Evolutionary conservation across 53 echinoderm and acorn worm genomes (phyloP).

Genomic region (Patiria pectinifera): DNA sequence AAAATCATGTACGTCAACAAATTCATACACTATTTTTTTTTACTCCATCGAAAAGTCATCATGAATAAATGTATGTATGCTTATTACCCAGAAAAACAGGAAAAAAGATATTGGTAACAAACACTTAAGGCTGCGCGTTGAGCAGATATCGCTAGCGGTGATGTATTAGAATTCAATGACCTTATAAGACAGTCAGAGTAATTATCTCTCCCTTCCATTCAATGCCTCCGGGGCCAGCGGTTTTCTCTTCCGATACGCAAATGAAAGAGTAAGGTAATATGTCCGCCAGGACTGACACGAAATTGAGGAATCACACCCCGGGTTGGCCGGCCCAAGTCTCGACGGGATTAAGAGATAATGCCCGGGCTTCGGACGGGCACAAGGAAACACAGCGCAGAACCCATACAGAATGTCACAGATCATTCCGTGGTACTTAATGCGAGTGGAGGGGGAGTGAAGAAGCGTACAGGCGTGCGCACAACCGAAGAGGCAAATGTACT

Average conservation of each 20-base stretch:
- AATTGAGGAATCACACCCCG: constrained; percentile 70
- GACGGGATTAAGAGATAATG: constrained; percentile 61
- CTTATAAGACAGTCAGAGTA: constrained; percentile 64
- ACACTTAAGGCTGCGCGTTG: constrained; percentile 33
- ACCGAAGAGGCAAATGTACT: constrained; percentile 22
- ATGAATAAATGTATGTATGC: constrained; percentile 35
- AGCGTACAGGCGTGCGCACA: background rate
- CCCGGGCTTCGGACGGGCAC: background rate
- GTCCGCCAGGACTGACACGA: constrained; percentile 54
- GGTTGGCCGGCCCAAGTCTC: constrained; percentile 44
- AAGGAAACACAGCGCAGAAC: constrained; percentile 31
- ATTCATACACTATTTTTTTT: background rate
- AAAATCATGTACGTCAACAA: background rate
- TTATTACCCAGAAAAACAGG: constrained; percentile 35
- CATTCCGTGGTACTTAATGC: constrained; percentile 30
- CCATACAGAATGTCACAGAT: constrained; percentile 28
- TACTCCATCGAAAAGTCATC: constrained; percentile 21
- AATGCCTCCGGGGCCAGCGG: constrained; percentile 29
- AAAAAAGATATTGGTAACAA: constrained; percentile 35
- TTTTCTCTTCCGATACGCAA: constrained; percentile 54
- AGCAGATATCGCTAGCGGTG: constrained; percentile 43
- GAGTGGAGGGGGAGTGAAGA: background rate
- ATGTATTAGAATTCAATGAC: constrained; percentile 64
- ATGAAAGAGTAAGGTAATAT: constrained; percentile 70
- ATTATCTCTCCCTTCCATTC: constrained; percentile 65